These are phyloP conservation scores for Radopholus similis DNA, from an alignment of 1,140 invertebrate genomes.

Conservation along the genomic window DNA sequence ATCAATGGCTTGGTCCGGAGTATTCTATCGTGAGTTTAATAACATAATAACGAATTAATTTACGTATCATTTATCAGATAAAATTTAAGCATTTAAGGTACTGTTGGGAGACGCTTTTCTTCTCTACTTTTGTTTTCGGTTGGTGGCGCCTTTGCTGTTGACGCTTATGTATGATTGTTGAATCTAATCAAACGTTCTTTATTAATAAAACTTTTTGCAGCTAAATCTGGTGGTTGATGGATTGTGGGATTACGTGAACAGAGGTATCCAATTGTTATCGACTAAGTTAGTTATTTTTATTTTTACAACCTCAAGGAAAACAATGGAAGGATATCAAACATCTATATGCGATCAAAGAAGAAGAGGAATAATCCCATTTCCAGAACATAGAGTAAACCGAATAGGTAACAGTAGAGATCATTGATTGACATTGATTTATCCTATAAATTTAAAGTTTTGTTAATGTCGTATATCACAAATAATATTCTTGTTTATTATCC, in stretches of 20 bases:
- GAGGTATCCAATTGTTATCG: no score
- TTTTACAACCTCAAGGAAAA: no score
- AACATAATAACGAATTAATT: no score
- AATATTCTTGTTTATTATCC: no score
- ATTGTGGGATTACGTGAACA: slow-evolving; percentile 10
- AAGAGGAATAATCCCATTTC: no score
- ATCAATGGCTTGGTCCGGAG: neutral
- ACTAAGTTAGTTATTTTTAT: no score
- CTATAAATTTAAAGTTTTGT: no score
- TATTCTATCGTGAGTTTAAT: neutral
- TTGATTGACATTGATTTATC: no score
- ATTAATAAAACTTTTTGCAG: neutral
- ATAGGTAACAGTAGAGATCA: no score
- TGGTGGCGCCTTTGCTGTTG: slow-evolving; percentile 3
- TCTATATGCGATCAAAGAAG: slow-evolving; percentile 1
- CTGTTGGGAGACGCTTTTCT: slow-evolving; percentile 7
- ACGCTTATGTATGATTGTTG: slow-evolving; percentile 6
- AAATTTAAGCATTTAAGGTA: neutral
- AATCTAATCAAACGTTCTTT: neutral
- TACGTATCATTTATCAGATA: neutral
- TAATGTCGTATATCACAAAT: no score
- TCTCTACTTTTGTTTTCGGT: neutral
- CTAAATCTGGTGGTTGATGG: neutral
- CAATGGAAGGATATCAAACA: slow-evolving; percentile 19
- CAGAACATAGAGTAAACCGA: no score